These are phyloP conservation scores for Argyra leucocephala DNA, from an alignment of 2,888 invertebrate species.

Conservation along the genomic window DNA sequence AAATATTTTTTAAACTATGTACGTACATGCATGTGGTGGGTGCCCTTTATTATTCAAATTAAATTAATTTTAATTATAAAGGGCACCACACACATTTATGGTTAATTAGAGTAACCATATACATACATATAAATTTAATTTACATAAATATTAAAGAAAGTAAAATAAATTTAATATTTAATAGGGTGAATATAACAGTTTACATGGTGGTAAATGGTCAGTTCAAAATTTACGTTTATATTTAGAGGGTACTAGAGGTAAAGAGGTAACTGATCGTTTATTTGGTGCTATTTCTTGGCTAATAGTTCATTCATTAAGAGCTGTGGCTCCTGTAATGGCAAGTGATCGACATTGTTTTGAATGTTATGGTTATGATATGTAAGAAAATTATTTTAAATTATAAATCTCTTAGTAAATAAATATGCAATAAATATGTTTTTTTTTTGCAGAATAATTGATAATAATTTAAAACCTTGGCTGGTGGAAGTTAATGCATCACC, in stretches of 20 bases:
- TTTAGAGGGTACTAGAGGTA: slow-evolving; percentile 82
- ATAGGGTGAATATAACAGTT: slow-evolving; percentile 82
- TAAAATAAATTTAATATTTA: slow-evolving; percentile 20
- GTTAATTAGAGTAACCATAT: no score
- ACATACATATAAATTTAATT: background rate
- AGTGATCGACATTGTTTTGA: slow-evolving; percentile 69
- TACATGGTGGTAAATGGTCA: slow-evolving; percentile 91
- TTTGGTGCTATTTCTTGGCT: slow-evolving; percentile 84
- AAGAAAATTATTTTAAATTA: no score
- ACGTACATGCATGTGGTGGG: no score
- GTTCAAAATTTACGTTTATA: slow-evolving; percentile 82
- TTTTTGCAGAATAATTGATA: slow-evolving; percentile 68
- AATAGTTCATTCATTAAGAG: slow-evolving; percentile 85
- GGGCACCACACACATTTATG: no score
- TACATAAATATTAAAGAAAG: background rate
- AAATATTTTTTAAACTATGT: background rate
- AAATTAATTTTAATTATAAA: no score
- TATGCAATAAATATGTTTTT: background rate
- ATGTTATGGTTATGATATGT: slow-evolving; percentile 66
- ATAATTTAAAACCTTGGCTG: slow-evolving; percentile 86
- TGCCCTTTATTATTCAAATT: no score
- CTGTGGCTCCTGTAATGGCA: slow-evolving; percentile 85
- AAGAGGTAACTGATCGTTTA: slow-evolving; percentile 75
- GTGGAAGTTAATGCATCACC: slow-evolving; percentile 93
- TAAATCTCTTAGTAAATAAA: no score